phyloP scores from a whole-genome alignment of 2,113 vertebrate genomes.

The Myotis brandtii region DNA sequence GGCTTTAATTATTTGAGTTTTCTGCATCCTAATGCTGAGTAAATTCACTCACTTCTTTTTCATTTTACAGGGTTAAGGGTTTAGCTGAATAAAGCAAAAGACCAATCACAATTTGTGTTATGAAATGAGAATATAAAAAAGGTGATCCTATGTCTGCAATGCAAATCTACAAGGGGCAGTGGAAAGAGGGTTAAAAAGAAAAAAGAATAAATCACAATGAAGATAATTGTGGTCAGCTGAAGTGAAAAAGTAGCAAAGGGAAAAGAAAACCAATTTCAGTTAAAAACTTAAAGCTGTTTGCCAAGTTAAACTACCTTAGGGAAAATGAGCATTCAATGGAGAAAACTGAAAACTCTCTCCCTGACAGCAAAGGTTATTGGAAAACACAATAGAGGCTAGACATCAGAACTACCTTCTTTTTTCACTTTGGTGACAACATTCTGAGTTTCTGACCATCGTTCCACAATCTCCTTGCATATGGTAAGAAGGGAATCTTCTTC shows the following conservation, averaged over 20 bases:
- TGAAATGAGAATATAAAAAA: neutral
- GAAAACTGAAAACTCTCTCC: neutral
- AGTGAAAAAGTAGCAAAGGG: neutral
- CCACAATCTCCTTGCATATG: constrained; percentile 94
- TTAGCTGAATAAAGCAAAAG: constrained; percentile 32
- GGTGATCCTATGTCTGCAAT: neutral
- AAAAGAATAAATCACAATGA: neutral
- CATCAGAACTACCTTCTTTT: constrained; percentile 85
- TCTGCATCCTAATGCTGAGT: neutral
- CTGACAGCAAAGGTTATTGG: neutral
- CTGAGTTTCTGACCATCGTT: constrained; percentile 91
- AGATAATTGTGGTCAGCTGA: neutral
- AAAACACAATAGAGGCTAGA: neutral
- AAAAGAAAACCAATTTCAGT: neutral
- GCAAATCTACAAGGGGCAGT: neutral
- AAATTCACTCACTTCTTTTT: neutral
- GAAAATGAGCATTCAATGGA: neutral
- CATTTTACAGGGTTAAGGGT: neutral
- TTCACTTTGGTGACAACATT: constrained; percentile 82
- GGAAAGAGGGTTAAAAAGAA: neutral
- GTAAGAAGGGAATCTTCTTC: constrained; percentile 92
- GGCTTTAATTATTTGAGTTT: neutral
- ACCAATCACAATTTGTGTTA: neutral
- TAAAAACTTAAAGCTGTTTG: neutral
- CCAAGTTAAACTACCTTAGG: neutral